Base-by-base conservation (phyloP, 2,797 vertebrate species). In the Hippocampus kuda region DNA sequence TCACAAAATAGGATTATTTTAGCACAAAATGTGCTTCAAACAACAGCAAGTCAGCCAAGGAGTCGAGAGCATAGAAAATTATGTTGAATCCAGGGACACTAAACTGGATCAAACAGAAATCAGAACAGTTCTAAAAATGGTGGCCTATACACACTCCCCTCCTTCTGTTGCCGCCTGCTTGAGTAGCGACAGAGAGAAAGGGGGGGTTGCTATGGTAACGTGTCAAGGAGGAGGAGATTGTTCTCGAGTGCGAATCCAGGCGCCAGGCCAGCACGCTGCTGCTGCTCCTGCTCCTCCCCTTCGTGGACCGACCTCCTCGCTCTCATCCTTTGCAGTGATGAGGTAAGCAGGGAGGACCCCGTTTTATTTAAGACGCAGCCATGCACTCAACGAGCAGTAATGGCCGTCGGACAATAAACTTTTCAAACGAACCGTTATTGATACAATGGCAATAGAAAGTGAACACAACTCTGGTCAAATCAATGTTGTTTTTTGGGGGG, bases 191-290 rank as follows among this genome's bases (percentile, higher is more conserved):
- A 53, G 65, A 48, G 73, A 71, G 67, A 34, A 60, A 22, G 59
- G 48, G 51, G 71, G 66, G 60, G 84, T 89, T 89, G 77, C 84
- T 79, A 88, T 88, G 69, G 88, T 72, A 89, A 90, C 87, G 69
- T 26, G 70, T 68, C 46, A 76, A 71, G 51, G 75, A 84, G 74
- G 66, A 57, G 34, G 83, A 84, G 71, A 80, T 70, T 61, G 41
- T 72, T 79, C 74, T 76, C 74, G 62, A 69, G 69, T 59, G 71
- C 53, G 77, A 74, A 74, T 75, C 71, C 73, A 83, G 85, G 83
- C 74, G 0, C 69, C 73, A 46, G 60, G 80, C 84, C 83, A 83
- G 74, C 72, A 68, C 15, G 48, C 75, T 72, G 69, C 57, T 41
- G 60, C 38, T 63, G 1, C 41, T 44, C 5, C 63, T 20, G 27